These are phyloP conservation scores for Drosophila koepferae DNA, from an alignment of 2,888 invertebrate genomes.

Conservation along the genomic window DNA sequence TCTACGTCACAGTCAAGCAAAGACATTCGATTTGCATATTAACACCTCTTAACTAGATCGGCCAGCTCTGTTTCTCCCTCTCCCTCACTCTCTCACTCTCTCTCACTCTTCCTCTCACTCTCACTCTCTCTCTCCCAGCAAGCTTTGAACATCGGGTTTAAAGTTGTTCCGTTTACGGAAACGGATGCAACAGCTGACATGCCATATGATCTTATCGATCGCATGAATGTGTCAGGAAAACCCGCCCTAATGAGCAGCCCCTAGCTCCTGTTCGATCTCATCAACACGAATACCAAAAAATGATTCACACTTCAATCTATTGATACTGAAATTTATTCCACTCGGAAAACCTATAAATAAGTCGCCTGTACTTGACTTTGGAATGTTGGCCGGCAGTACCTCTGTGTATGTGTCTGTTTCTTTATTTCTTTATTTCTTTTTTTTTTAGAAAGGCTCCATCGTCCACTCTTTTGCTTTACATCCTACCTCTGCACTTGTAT, in stretches of 20 bases:
- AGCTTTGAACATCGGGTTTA: neutral
- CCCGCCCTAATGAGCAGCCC: slow-evolving; percentile 51
- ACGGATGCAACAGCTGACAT: slow-evolving; percentile 66
- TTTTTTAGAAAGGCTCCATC: slow-evolving; percentile 33
- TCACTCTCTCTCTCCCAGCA: neutral
- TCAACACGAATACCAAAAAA: slow-evolving; percentile 33
- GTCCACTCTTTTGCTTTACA: slow-evolving; percentile 18
- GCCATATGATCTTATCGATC: slow-evolving; percentile 62
- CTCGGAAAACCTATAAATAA: slow-evolving; percentile 42
- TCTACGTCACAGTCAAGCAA: slow-evolving; percentile 49
- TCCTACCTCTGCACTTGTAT: slow-evolving; percentile 42
- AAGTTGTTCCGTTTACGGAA: slow-evolving; percentile 51
- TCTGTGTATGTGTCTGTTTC: neutral
- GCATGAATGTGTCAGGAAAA: slow-evolving; percentile 73
- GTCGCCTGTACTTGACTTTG: slow-evolving; percentile 25
- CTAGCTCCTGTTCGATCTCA: slow-evolving; percentile 48
- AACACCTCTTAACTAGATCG: slow-evolving; percentile 69
- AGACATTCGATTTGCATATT: slow-evolving; percentile 60
- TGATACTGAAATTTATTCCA: slow-evolving; percentile 32
- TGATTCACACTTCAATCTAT: slow-evolving; percentile 40
- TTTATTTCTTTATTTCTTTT: slow-evolving; percentile 12
- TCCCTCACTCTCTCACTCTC: neutral
- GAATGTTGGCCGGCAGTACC: slow-evolving; percentile 30
- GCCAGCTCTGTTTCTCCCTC: neutral
- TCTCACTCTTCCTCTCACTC: neutral